phyloP scores from a whole-genome alignment of 2,888 invertebrate genomes.

The Omphaloscelis lunosa region DNA sequence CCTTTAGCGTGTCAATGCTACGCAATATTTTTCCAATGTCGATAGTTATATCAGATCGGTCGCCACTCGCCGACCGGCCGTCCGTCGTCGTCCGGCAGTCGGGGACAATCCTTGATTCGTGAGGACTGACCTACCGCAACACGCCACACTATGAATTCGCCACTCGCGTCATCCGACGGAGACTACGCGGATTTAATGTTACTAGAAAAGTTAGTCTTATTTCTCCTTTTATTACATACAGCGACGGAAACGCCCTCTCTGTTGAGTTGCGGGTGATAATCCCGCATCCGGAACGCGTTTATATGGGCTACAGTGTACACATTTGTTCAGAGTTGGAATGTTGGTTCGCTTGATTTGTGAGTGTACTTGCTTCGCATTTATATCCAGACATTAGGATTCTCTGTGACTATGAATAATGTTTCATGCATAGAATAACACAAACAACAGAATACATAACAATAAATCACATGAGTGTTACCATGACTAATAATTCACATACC shows the following conservation, averaged over 20 bases:
- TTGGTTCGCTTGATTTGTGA: slow-evolving; percentile 50
- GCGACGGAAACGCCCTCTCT: slow-evolving; percentile 34
- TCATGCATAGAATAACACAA: slow-evolving; percentile 51
- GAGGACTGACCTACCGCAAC: slow-evolving; percentile 88
- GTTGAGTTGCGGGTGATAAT: slow-evolving; percentile 49
- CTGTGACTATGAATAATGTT: slow-evolving; percentile 53
- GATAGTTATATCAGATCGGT: slow-evolving; percentile 49
- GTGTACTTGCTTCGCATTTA: slow-evolving; percentile 55
- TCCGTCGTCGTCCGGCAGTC: slow-evolving; percentile 26
- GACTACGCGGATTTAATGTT: slow-evolving; percentile 62
- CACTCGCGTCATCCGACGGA: slow-evolving; percentile 79
- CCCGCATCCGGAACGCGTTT: slow-evolving; percentile 54
- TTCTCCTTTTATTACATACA: slow-evolving; percentile 42
- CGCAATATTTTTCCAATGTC: slow-evolving; percentile 56
- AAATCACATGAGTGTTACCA: slow-evolving; percentile 18
- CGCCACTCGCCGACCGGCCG: not conserved
- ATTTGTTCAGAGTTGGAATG: slow-evolving; percentile 44
- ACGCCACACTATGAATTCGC: slow-evolving; percentile 75
- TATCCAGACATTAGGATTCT: slow-evolving; percentile 49
- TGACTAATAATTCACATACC: slow-evolving; percentile 40
- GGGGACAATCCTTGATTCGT: slow-evolving; percentile 78
- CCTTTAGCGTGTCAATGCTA: slow-evolving; percentile 55
- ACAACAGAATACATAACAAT: slow-evolving; percentile 49
- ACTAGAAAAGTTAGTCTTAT: slow-evolving; percentile 57
- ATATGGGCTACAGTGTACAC: slow-evolving; percentile 29